phyloP scores from a whole-genome alignment of 2,113 vertebrate genomes.

The Furnarius figulus region DNA sequence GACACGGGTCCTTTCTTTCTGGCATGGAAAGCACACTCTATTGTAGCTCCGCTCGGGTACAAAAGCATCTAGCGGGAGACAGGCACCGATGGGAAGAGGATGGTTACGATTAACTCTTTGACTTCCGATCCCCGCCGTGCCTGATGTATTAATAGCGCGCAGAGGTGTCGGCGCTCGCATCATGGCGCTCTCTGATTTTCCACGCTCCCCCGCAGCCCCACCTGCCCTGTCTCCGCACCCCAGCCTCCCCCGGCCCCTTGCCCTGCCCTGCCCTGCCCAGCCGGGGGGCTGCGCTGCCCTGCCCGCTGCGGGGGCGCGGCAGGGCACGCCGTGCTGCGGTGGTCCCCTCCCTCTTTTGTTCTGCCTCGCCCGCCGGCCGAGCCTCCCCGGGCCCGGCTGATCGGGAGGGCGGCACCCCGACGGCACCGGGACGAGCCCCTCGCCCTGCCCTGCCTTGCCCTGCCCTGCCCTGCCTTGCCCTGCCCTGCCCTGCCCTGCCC shows the following conservation, averaged over 20 bases:
- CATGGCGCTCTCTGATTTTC: constrained; percentile 58
- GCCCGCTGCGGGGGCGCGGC: not conserved
- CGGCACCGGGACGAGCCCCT: not conserved
- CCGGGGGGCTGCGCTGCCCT: not conserved
- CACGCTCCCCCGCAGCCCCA: not conserved
- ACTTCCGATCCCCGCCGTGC: not conserved
- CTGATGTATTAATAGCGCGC: not conserved
- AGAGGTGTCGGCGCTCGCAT: constrained; percentile 39
- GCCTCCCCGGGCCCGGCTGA: not conserved
- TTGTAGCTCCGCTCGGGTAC: not conserved
- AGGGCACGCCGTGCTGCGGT: constrained; percentile 28
- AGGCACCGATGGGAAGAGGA: not conserved
- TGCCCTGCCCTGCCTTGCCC: constrained; percentile 55
- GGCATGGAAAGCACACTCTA: not conserved
- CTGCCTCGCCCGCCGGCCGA: constrained; percentile 3
- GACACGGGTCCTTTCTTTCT: not conserved
- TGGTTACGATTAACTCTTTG: constrained; percentile 48
- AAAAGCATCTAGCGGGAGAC: not conserved
- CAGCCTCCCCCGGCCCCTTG: not conserved
- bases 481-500: not conserved
- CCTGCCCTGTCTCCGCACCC: not conserved
- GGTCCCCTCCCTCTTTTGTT: constrained; percentile 78
- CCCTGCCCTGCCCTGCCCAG: not conserved
- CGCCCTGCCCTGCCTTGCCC: too few species aligned
- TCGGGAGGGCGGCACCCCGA: not conserved